phyloP scores from a whole-genome alignment of 2,113 vertebrate genomes.

The Athene noctua region DNA sequence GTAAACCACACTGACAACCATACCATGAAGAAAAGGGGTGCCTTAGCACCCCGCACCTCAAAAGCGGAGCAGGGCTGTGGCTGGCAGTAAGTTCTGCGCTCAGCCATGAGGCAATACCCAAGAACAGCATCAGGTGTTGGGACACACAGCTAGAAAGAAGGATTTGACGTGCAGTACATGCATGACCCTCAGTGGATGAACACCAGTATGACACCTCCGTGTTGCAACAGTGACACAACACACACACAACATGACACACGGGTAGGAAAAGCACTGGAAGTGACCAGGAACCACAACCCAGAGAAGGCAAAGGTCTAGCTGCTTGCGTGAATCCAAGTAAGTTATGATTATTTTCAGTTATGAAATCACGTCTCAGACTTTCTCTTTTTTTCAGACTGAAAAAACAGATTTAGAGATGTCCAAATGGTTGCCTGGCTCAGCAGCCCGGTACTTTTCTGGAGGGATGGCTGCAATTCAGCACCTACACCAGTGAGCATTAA shows the following conservation, averaged over 20 bases:
- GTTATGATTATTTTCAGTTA: neutral
- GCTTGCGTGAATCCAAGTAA: neutral
- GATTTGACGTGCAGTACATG: neutral
- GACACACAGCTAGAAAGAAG: neutral
- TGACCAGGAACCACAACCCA: neutral
- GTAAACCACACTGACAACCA: neutral
- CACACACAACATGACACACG: neutral
- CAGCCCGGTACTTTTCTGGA: neutral
- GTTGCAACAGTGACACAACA: neutral
- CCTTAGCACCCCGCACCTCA: neutral
- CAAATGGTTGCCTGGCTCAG: neutral
- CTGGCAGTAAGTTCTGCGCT: neutral
- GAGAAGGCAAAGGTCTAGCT: neutral
- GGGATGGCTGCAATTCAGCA: neutral
- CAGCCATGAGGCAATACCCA: neutral
- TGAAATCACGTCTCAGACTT: neutral
- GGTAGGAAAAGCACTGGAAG: neutral
- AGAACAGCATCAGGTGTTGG: neutral
- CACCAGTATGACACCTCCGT: neutral
- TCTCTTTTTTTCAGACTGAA: neutral
- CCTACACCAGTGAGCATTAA: neutral
- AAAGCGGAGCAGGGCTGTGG: neutral
- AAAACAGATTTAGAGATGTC: neutral
- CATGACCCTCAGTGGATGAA: constrained; percentile 29
- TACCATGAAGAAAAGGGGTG: neutral